These are phyloP conservation scores for Limnothrissa miodon DNA, from an alignment of 2,113 vertebrate species.

Conservation along the genomic window DNA sequence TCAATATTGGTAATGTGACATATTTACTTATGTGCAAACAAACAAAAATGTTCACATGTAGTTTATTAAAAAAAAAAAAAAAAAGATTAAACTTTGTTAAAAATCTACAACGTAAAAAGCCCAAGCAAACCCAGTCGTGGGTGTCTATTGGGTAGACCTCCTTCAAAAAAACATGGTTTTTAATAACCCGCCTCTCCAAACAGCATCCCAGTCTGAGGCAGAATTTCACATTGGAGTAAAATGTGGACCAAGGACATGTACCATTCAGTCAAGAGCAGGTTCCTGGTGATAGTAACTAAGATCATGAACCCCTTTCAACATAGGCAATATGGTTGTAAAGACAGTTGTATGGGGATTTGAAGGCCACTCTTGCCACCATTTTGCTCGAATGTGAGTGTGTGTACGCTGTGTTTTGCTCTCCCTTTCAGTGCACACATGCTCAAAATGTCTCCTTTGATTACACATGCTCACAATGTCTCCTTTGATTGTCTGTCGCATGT, in stretches of 20 bases:
- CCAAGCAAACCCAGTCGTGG: constrained; percentile 15
- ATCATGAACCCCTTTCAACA: constrained; percentile 31
- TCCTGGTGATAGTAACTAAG: constrained; percentile 37
- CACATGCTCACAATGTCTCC: background rate
- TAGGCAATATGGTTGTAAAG: constrained; percentile 5
- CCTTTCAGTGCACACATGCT: constrained; percentile 4
- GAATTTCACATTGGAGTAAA: background rate
- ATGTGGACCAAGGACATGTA: constrained; percentile 30
- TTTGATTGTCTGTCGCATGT: background rate
- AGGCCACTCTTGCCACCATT: background rate
- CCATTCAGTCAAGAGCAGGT: constrained; percentile 30
- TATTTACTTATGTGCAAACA: constrained; percentile 33
- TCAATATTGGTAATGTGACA: constrained; percentile 39
- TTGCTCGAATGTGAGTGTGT: background rate
- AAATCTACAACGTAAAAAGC: constrained; percentile 34
- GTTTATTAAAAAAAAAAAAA: constrained; percentile 21
- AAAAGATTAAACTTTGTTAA: constrained; percentile 32
- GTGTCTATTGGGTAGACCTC: background rate
- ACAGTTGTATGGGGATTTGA: background rate
- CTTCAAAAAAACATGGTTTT: background rate
- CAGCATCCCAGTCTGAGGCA: background rate
- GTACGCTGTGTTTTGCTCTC: background rate
- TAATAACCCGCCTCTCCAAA: background rate
- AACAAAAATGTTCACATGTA: constrained; percentile 21
- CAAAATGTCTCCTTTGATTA: background rate